Evolutionary conservation across 2,797 vertebrate species (phyloP).

Genomic region (Urosaurus nigricauda): DNA sequence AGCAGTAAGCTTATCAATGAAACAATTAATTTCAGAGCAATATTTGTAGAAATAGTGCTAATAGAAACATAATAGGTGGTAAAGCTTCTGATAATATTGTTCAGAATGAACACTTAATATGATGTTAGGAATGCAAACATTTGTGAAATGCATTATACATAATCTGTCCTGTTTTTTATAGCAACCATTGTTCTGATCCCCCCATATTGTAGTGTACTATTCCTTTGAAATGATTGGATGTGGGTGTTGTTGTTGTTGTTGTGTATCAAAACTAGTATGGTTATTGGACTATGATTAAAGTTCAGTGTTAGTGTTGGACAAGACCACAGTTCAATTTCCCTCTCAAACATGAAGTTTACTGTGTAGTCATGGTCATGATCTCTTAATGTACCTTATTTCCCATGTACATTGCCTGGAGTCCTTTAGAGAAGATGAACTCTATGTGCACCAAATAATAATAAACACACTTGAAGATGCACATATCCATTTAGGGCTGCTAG

Average conservation of each 20-base stretch:
- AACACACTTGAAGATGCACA: background rate
- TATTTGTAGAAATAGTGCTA: background rate
- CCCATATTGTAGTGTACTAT: background rate
- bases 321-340: background rate
- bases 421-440: background rate
- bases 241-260: background rate
- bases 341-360: background rate
- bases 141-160: background rate
- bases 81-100: conserved; percentile 6
- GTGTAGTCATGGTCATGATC: background rate
- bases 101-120: background rate
- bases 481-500: background rate
- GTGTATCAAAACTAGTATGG: background rate
- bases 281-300: too few species aligned
- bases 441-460: background rate
- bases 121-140: conserved; percentile 11
- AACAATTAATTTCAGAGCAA: conserved; percentile 26
- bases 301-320: background rate
- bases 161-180: background rate
- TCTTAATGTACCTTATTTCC: background rate
- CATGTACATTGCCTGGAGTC: background rate
- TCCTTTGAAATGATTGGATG: too few species aligned
- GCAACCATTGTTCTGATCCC: background rate
- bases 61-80: background rate
- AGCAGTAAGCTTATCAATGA: conserved; percentile 17